These are phyloP conservation scores for Tragelaphus imberbis DNA, from an alignment of 2,113 vertebrate genomes.

Conservation along the genomic window DNA sequence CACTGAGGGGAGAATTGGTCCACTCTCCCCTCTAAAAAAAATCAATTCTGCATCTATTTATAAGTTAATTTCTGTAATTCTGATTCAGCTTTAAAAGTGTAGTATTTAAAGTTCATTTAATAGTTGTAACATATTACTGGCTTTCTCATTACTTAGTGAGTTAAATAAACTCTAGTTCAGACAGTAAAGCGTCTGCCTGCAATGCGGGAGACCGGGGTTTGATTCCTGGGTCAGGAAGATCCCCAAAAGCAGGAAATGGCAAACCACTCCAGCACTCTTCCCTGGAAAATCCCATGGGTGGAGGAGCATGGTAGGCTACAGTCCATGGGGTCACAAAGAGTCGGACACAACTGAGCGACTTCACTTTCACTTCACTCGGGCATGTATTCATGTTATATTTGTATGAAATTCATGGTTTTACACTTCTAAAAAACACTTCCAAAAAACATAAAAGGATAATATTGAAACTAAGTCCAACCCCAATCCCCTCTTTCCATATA, in stretches of 20 bases:
- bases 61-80: background rate
- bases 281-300: too few relatives aligned
- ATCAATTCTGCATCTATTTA: background rate
- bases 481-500: background rate
- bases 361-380: background rate
- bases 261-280: too few relatives aligned
- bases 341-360: too few relatives aligned
- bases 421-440: background rate
- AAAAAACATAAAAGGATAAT: background rate
- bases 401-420: background rate
- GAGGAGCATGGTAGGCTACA: too few relatives aligned
- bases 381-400: background rate
- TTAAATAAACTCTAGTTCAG: background rate
- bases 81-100: background rate
- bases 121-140: background rate
- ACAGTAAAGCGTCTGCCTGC: too few relatives aligned
- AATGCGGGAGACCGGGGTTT: too few relatives aligned
- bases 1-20: background rate
- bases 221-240: too few relatives aligned
- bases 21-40: background rate
- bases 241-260: too few relatives aligned
- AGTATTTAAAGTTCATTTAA: background rate
- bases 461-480: background rate
- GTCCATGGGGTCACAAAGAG: too few relatives aligned
- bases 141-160: background rate